Base-by-base conservation (phyloP, 2,888 invertebrate genomes). In the Caenorhabditis sp. region DNA sequence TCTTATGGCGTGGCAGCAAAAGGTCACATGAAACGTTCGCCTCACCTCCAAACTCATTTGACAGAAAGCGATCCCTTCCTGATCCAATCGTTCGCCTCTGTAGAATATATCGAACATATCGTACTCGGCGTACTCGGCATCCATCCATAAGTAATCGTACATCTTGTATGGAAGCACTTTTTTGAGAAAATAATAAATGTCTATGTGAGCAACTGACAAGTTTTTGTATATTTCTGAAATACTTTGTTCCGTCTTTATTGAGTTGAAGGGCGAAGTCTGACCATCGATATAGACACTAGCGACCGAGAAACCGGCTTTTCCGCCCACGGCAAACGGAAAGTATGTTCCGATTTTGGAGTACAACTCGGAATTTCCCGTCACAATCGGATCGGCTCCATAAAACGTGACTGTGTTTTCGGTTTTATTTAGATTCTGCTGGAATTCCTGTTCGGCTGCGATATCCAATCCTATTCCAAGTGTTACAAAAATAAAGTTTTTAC, bases 21-120 rank as follows among this genome's bases (percentile, higher is more conserved):
- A n/a, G n/a, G n/a, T n/a, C n/a, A n/a, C n/a, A n/a, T n/a, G n/a
- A n/a, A n/a, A n/a, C n/a, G n/a, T n/a, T n/a, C n/a, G n/a, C n/a
- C n/a, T n/a, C 20, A 65, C 65, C 11, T 68, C 68, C 27, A 68
- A 13, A 50, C 39, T 68, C 39, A 68, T 68, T 35, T 68, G 68
- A 43, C 68, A 68, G 32, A 68, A 48, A 9, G 26, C 20, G 20
- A 68, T 68, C 1, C 20, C 43, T 2, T 13, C 2, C 9, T 58
- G 6, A 13, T 58, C 58, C 1, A 68, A 24, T 20, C 32, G 24
- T 2, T 58, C 68, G 22, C 52, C 13, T 39, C 17, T 39, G 24
- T 58, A 68, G 53, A 68, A 68, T 27, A 41, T 39, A 15, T 68
- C 68, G 13, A 68, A 35, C 4, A 48, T 15, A 8, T 41, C 43